These are phyloP conservation scores for Oryctolagus cuniculus DNA, from an alignment of 2,113 vertebrate genomes.

Conservation along the genomic window mOryCun1.1 NC_091435.1:127444001-127444500, in stretches of 20 bases:
- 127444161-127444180: background rate
- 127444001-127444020: background rate
- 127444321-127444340: background rate
- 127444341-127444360: background rate
- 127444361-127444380: background rate
- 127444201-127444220: background rate
- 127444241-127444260: background rate
- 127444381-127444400: background rate
- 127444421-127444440: background rate
- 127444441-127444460: slow-evolving; percentile 20
- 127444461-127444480: background rate
- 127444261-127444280: background rate
- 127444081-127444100: background rate
- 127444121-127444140: background rate
- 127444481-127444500: background rate
- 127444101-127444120: background rate
- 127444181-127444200: background rate
- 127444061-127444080: background rate
- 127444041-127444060: background rate
- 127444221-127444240: background rate
- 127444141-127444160: background rate
- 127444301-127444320: background rate
- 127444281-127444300: background rate
- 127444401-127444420: background rate
- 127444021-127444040: background rate